These are phyloP conservation scores for Agapostemon virescens DNA, from an alignment of 2,888 invertebrate species.

Conservation along the genomic window DNA sequence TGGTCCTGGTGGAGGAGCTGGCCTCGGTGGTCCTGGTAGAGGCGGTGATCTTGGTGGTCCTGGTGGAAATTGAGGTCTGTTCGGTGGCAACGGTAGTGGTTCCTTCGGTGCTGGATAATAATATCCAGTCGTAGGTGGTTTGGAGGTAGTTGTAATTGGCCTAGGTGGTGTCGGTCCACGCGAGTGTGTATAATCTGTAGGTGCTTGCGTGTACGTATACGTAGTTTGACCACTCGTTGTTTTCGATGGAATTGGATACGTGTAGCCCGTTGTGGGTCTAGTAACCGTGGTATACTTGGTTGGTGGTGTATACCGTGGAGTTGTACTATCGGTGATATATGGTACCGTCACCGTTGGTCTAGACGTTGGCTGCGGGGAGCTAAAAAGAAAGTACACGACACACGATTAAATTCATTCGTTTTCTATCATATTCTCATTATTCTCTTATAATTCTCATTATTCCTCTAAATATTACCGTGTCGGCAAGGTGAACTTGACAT, in stretches of 20 bases:
- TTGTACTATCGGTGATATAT: neutral
- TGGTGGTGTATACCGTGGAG: constrained; percentile 25
- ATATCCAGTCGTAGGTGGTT: constrained; percentile 33
- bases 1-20: constrained; percentile 35
- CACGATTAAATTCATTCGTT: neutral
- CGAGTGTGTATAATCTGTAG: neutral
- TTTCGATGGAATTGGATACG: neutral
- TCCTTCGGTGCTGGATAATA: neutral
- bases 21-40: constrained; percentile 43
- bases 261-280: constrained; percentile 19
- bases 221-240: neutral
- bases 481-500: constrained; percentile 72
- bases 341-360: constrained; percentile 30
- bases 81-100: neutral
- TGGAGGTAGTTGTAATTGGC: constrained; percentile 46
- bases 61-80: neutral
- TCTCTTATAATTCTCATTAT: neutral
- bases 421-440: neutral
- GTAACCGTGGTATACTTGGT: neutral
- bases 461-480: constrained; percentile 64
- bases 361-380: neutral
- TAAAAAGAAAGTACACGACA: neutral
- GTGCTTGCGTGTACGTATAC: neutral
- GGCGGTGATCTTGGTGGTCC: constrained; percentile 25
- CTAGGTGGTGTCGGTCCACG: constrained; percentile 35